Conservation (phyloP, 2,797 vertebrate species). For the Avahi laniger region DNA sequence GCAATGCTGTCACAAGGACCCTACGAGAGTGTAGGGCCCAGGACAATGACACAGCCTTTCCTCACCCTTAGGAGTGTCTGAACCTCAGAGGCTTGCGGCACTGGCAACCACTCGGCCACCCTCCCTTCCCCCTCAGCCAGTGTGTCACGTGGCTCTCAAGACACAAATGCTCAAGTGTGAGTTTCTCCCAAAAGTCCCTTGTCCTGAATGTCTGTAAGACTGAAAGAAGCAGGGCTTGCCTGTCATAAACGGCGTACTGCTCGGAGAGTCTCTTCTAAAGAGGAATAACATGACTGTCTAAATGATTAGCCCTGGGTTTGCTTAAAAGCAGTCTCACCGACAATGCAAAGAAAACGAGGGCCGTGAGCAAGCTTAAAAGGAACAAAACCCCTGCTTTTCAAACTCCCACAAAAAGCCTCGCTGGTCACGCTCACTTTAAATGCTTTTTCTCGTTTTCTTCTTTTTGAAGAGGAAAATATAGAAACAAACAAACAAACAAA, state of each 20-base stretch:
- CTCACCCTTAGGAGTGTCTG: neutral
- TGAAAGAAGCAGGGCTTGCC: neutral
- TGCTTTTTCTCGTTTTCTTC: neutral
- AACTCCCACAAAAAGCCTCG: neutral
- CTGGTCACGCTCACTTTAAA: neutral
- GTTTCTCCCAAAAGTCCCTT: neutral
- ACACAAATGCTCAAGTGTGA: neutral
- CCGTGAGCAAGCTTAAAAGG: neutral
- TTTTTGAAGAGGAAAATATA: neutral
- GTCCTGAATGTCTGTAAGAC: neutral
- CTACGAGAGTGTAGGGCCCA: neutral
- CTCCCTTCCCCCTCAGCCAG: too few species aligned
- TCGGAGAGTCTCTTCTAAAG: neutral
- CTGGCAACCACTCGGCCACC: accelerated
- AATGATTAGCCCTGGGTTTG: too few species aligned
- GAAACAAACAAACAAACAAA: constrained; percentile 29
- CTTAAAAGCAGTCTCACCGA: neutral
- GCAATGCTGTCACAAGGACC: neutral
- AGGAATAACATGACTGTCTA: accelerated
- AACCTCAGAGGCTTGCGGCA: neutral
- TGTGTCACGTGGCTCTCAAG: accelerated
- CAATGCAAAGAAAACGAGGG: accelerated
- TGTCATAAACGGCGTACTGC: neutral
- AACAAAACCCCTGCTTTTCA: neutral
- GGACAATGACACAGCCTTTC: neutral